Conservation (phyloP, 2,113 vertebrate species). For the Onychostruthus taczanowskii region DNA sequence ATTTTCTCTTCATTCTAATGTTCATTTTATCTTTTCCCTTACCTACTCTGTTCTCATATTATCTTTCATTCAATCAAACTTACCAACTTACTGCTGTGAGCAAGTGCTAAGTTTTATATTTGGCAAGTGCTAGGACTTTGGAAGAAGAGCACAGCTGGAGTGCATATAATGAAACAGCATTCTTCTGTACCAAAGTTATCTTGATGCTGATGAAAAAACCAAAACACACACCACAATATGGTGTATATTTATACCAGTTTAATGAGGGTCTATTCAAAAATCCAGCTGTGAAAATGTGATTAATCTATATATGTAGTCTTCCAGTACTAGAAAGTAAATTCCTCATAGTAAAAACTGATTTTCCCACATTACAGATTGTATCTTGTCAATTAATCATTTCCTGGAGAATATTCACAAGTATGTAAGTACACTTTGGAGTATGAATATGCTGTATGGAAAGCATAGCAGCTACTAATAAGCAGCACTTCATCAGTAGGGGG, state of each 20-base stretch:
- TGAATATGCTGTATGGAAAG: not conserved
- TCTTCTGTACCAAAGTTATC: slow-evolving; percentile 33
- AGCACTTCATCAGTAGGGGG: not conserved
- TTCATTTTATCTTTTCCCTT: not conserved
- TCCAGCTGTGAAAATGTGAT: slow-evolving; percentile 61
- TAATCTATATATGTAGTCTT: slow-evolving; percentile 8
- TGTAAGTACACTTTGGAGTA: not conserved
- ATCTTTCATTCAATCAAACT: not conserved
- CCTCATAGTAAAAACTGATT: slow-evolving; percentile 3
- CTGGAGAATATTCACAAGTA: not conserved
- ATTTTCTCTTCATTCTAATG: not conserved
- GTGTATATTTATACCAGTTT: slow-evolving; percentile 51
- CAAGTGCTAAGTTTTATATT: slow-evolving; percentile 4
- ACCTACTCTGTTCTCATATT: not conserved
- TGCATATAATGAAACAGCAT: slow-evolving; percentile 17
- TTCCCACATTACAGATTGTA: not conserved
- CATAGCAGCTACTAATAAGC: not conserved
- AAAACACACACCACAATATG: not conserved
- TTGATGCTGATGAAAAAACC: slow-evolving; percentile 14
- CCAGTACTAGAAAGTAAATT: slow-evolving; percentile 5
- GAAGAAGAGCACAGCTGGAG: slow-evolving; percentile 61
- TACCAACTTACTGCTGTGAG: not conserved
- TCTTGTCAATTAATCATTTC: slow-evolving; percentile 16
- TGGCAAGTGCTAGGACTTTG: slow-evolving; percentile 1
- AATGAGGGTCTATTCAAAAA: slow-evolving; percentile 58